Evolutionary conservation across 2,113 vertebrate species (phyloP), one percentile per base, ranked within the genome.

Genomic region (Malaclemys terrapin): DNA sequence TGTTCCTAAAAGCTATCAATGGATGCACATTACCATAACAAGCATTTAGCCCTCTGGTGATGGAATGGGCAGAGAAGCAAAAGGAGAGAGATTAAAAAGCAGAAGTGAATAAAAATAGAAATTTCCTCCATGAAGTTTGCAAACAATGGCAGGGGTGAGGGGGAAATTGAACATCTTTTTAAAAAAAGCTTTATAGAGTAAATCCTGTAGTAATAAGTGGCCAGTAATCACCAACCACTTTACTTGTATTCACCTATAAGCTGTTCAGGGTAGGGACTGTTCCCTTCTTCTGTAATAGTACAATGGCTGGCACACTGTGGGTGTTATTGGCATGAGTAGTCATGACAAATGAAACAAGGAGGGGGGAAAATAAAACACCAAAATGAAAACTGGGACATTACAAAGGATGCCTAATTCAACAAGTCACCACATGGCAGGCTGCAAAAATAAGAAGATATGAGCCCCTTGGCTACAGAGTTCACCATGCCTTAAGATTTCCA

Each of bases 21-120:
- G 29, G 91, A 69, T 2, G 0, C 14, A 50, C 75, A 20, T 80
- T 35, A 86, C 35, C 31, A 49, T 10, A 88, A 59, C 14, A 92
- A 95, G 75, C 29, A 62, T 38, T 3, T 72, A 38, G n/a, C 29
- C 81, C 49, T 72, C 4, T 72, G 82, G 84, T 38, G 76, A 80
- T 62, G 65, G 38, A 85, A 49, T 3, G 65, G 0, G 1, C 20
- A 75, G 3, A 65, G 47, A 25, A 27, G 62, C 54, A 75, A n/a
- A n/a, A 83, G n/a, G 27, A 89, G 25, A 20, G 8, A 96, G 89
- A 94, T 38, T 42, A 93, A 92, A 89, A 85, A 92, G 52, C 17
- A 81, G 52, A 88, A 85, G 11, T 76, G 22, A 38, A 76, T 45
- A 76, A 25, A 76, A n/a, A 62, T 35, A 19, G 62, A 65, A 65